Evolutionary conservation across 1,140 invertebrate genomes (phyloP), one percentile per base, ranked within the genome.

Genomic region (Bombus waltoni): DNA sequence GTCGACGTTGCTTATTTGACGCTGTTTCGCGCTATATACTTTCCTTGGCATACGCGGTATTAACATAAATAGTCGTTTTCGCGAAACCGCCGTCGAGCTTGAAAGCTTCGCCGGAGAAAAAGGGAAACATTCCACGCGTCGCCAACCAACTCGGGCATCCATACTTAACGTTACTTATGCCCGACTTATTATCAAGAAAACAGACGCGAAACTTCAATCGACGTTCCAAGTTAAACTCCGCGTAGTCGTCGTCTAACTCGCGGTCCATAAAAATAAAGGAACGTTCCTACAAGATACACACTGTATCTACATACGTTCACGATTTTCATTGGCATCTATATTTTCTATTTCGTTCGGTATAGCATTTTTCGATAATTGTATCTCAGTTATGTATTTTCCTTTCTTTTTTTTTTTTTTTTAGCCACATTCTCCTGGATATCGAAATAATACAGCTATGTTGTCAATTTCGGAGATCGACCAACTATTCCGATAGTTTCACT

Each of bases 111-210:
- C 28, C 25, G 25, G 2, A 11, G 18, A 13, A 3, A 18, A 47
- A 75, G 15, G 62, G 53, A 76, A 53, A 53, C 18, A 22, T 53
- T 53, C 1, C 44, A 77, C 44, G 62, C 73, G 32, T 77, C 53
- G 40, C 75, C 47, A 13, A 40, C 40, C n/a, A 79, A 35, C 35
- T 10, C 35, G 1, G n/a, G 11, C 44, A 42, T 59, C 40, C 65
- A 22, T 62, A n/a, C 4, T 71, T 13, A 22, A 53, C 42, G 71
- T 32, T 68, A 81, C 8, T 10, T n/a, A 77, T 71, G 59, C 77
- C 28, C 59, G 47, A 85, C 57, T 62, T 71, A 75, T 81, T 68
- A 81, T 81, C 71, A 79, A 66, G 78, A 74, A 74, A 85, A 85
- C 28, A 57, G 78, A 70, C 47, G 25, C 44, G 71, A 38, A 85